phyloP scores from a whole-genome alignment of 1,140 invertebrate genomes.

The Trichonephila clavata region DNA sequence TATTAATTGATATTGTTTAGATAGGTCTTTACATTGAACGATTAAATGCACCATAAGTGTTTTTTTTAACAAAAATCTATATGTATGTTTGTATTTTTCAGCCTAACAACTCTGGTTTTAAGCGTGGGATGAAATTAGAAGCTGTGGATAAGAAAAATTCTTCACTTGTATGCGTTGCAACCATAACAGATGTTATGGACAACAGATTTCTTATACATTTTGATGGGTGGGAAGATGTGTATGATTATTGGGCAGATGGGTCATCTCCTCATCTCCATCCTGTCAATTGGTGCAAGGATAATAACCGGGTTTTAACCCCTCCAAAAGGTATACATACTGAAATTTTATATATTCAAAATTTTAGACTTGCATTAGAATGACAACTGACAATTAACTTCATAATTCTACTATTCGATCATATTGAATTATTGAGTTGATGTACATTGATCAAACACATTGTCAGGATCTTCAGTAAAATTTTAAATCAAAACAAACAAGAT shows the following conservation, averaged over 20 bases:
- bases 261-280: constrained; percentile 96
- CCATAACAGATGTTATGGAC: constrained; percentile 91
- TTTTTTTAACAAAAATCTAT: too few species aligned
- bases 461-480: too few species aligned
- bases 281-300: constrained; percentile 94
- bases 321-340: constrained; percentile 85
- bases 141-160: constrained; percentile 96
- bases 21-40: too few species aligned
- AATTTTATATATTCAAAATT: background rate
- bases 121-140: constrained; percentile 95
- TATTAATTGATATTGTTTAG: too few species aligned
- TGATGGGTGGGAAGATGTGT: constrained; percentile 96
- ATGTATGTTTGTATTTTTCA: background rate
- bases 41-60: too few species aligned
- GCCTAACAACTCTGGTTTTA: constrained; percentile 88
- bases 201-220: constrained; percentile 94
- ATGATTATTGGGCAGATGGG: constrained; percentile 96
- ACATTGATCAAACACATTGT: too few species aligned
- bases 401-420: too few species aligned
- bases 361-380: too few species aligned
- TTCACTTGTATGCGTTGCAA: constrained; percentile 92
- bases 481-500: too few species aligned
- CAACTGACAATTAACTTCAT: too few species aligned
- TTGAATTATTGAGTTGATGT: too few species aligned
- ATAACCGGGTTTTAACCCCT: constrained; percentile 89